Evolutionary conservation across 2,113 vertebrate species (phyloP).

Genomic region (Gymnocephalus cernua): DNA sequence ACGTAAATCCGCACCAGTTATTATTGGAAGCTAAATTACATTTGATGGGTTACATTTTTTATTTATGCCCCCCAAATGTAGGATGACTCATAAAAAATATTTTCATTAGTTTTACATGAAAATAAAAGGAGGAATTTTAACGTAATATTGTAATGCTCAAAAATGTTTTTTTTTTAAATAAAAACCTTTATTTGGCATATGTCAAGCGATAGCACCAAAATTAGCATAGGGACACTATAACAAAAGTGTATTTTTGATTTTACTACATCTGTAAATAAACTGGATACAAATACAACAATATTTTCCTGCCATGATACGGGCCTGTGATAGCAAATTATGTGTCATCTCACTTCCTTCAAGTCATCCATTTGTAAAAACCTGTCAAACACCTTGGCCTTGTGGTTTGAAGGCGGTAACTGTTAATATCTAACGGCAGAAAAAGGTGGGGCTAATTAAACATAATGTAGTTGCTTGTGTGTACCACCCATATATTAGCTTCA

Average conservation of each 20-base stretch:
- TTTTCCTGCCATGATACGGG: neutral
- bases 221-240: neutral
- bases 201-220: neutral
- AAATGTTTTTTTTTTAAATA: neutral
- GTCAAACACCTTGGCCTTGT: neutral
- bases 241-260: neutral
- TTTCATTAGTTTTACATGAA: neutral
- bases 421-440: slow-evolving; percentile 9
- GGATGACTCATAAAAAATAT: neutral
- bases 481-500: neutral
- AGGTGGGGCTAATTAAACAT: slow-evolving; percentile 31
- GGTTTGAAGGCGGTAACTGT: neutral
- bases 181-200: neutral
- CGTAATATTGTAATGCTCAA: neutral
- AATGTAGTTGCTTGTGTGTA: slow-evolving; percentile 20
- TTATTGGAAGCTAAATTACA: neutral
- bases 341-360: neutral
- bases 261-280: neutral
- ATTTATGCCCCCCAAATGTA: neutral
- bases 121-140: neutral
- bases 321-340: neutral
- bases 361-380: neutral
- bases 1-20: no score
- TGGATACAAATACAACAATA: neutral
- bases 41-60: neutral